Evolutionary conservation across 1,140 invertebrate species (phyloP), one percentile per base, ranked within the genome.

Genomic region (Drosophila rufa): DNA sequence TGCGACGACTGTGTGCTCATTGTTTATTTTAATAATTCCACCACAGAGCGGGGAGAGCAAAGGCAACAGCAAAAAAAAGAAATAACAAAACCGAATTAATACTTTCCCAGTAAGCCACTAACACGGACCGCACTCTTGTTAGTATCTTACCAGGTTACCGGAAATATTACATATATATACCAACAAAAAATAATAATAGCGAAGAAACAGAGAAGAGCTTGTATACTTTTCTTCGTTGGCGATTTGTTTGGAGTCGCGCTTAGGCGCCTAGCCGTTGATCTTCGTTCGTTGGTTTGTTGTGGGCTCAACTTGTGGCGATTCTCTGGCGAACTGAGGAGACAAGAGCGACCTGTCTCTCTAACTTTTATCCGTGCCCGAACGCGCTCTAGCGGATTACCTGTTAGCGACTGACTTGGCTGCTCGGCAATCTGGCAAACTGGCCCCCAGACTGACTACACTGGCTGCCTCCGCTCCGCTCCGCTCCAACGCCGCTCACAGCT

Each of bases 361-460:
- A 80, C 62, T 60, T 59, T 75, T 76, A 50, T 85, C 82, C 82
- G 82, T 66, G 55, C 82, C 78, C 84, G 80, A 70, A 77, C 83
- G 84, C 84, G 83, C 83, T 74, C 84, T 64, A 65, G 62, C 80
- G 61, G 77, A 80, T 80, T 83, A 83, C 80, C 84, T 60, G 83
- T 66, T 87, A 58, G 76, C 83, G 80, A 87, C 83, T 87, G 83
- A 57, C 67, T 45, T 47, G 43, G 17, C 55, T 42, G 75, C 48
- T 43, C 51, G 11, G 27, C 27, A 64, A 38, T 51, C 58, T 55
- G 53, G 53, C 53, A 11, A 56, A 64, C 38, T 58, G 46, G 42
- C 56, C 40, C 42, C 58, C 58, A 38, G 57, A 47, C 46, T 17
- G 61, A 14, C 30, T 55, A 38, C 17, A 8, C 46, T 51, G 48